phyloP scores from a whole-genome alignment of 2,113 vertebrate genomes.

The Carlito syrichta region DNA sequence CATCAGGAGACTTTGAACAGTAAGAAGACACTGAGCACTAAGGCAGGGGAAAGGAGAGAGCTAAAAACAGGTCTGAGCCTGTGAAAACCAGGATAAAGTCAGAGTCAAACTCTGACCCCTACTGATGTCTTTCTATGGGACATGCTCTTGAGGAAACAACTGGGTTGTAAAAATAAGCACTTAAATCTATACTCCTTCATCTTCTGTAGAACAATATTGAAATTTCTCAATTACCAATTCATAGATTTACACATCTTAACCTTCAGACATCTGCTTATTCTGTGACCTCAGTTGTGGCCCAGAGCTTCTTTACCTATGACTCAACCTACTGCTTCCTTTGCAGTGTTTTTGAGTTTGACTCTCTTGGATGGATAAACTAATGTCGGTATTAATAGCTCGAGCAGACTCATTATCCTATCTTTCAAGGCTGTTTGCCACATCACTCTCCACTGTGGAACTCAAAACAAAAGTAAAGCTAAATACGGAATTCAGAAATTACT shows the following conservation, averaged over 20 bases:
- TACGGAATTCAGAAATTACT: neutral
- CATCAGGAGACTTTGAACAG: neutral
- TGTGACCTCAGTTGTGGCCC: neutral
- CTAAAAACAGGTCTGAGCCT: neutral
- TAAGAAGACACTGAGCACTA: neutral
- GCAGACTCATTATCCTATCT: neutral
- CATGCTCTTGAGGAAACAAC: neutral
- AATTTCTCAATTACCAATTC: neutral
- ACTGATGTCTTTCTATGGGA: neutral
- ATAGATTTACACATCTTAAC: neutral
- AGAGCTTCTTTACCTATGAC: neutral
- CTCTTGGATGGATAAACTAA: neutral
- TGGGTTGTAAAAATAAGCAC: neutral
- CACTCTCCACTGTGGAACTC: neutral
- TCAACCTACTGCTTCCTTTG: neutral
- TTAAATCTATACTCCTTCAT: neutral
- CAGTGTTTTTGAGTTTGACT: neutral
- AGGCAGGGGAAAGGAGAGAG: neutral
- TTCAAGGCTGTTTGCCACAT: neutral
- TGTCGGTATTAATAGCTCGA: neutral
- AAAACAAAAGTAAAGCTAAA: constrained; percentile 48
- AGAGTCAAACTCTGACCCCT: neutral
- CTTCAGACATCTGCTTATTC: neutral
- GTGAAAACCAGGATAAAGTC: neutral
- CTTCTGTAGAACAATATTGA: neutral